These are phyloP conservation scores for Gavia stellata DNA, from an alignment of 2,113 vertebrate species.

Conservation along the genomic window DNA sequence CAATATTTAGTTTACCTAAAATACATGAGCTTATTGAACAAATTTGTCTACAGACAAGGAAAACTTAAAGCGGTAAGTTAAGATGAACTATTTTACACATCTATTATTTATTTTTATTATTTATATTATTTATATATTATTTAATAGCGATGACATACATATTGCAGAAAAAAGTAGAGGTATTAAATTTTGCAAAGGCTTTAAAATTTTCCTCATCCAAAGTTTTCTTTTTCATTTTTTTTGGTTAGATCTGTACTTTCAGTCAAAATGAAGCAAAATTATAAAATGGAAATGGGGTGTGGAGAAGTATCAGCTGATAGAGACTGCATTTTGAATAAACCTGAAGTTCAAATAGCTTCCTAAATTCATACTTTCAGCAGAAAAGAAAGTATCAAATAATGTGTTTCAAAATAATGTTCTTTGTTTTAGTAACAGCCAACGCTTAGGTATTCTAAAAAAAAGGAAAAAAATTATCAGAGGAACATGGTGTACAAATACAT, in stretches of 20 bases:
- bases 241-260: not conserved
- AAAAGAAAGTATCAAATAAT: not conserved
- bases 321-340: not conserved
- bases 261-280: not conserved
- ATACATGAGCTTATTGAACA: not conserved
- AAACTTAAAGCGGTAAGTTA: not conserved
- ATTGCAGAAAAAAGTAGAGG: not conserved
- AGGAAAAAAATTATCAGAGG: not conserved
- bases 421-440: not conserved
- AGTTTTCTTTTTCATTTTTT: not conserved
- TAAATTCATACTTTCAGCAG: not conserved
- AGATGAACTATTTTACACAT: not conserved
- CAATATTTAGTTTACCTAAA: not conserved
- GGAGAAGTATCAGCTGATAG: not conserved
- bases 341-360: not conserved
- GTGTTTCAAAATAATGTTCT: not conserved
- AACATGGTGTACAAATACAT: not conserved
- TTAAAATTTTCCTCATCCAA: not conserved
- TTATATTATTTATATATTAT: too few species aligned
- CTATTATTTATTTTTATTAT: too few species aligned
- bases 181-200: not conserved
- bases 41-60: not conserved
- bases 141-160: not conserved
- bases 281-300: not conserved
- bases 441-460: not conserved